phyloP scores from a whole-genome alignment of 2,797 vertebrate genomes.

The Lagodon rhomboides region DNA sequence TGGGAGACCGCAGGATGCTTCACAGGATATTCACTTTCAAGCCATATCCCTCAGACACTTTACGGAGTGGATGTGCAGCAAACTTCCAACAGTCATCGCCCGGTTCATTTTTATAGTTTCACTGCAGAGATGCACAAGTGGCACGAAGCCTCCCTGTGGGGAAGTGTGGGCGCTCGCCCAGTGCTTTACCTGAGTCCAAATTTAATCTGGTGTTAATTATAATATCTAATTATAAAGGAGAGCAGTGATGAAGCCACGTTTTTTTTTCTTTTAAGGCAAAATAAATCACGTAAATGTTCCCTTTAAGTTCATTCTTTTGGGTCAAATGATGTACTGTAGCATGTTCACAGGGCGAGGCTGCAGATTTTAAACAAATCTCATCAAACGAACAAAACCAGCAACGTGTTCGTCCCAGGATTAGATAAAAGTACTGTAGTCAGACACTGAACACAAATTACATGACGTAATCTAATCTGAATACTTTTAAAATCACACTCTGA shows the following conservation, averaged over 20 bases:
- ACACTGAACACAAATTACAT: too few species aligned
- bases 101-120: slow-evolving; percentile 11
- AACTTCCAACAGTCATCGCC: slow-evolving; percentile 64
- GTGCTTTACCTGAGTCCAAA: slow-evolving; percentile 28
- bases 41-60: slow-evolving; percentile 60
- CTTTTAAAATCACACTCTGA: too few species aligned
- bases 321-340: neutral
- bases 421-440: too few species aligned
- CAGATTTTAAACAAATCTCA: neutral
- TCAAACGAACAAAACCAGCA: neutral
- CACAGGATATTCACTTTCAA: slow-evolving; percentile 80
- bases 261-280: neutral
- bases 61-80: slow-evolving; percentile 25
- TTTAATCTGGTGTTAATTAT: slow-evolving; percentile 50
- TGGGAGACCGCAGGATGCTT: slow-evolving; percentile 78
- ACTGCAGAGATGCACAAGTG: slow-evolving; percentile 3
- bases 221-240: slow-evolving; percentile 38
- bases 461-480: too few species aligned
- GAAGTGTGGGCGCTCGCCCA: slow-evolving; percentile 1
- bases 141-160: neutral
- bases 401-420: neutral
- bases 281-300: slow-evolving; percentile 21
- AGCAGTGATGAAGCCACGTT: slow-evolving; percentile 34
- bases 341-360: neutral
- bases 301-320: neutral